phyloP scores from a whole-genome alignment of 2,113 vertebrate species.

The Leptocoma aspasia region DNA sequence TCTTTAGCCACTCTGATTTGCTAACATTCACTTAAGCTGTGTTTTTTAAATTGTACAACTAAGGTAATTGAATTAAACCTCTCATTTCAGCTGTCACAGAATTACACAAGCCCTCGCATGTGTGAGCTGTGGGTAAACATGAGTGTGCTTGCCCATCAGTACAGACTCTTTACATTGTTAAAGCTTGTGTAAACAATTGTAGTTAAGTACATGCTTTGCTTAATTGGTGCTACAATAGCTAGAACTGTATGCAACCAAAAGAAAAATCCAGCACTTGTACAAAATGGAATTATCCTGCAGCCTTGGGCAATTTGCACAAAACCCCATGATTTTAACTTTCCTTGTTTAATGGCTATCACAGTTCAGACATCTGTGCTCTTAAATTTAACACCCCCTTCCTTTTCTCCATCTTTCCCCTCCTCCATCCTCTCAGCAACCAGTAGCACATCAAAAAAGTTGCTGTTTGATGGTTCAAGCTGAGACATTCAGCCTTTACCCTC shows the following conservation, averaged over 20 bases:
- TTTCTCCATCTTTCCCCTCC: not conserved
- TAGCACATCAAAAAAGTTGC: constrained; percentile 35
- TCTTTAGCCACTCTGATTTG: not conserved
- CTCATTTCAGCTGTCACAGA: not conserved
- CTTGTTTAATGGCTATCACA: not conserved
- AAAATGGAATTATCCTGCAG: not conserved
- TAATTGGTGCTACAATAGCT: not conserved
- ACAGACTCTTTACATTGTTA: not conserved
- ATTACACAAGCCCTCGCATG: not conserved
- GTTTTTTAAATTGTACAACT: not conserved
- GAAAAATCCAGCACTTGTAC: not conserved
- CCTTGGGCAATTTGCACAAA: not conserved
- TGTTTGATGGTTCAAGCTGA: constrained; percentile 34
- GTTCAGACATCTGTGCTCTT: not conserved
- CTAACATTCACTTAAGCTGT: not conserved
- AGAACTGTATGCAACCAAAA: not conserved
- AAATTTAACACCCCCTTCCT: not conserved
- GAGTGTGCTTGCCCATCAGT: not conserved
- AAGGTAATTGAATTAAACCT: not conserved
- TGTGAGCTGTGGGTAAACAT: not conserved
- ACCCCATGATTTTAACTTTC: not conserved
- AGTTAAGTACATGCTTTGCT: not conserved
- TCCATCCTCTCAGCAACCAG: constrained; percentile 37
- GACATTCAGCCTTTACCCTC: constrained; percentile 14
- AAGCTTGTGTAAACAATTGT: not conserved